phyloP scores from a whole-genome alignment of 1,140 invertebrate species.

The Formica exsecta region DNA sequence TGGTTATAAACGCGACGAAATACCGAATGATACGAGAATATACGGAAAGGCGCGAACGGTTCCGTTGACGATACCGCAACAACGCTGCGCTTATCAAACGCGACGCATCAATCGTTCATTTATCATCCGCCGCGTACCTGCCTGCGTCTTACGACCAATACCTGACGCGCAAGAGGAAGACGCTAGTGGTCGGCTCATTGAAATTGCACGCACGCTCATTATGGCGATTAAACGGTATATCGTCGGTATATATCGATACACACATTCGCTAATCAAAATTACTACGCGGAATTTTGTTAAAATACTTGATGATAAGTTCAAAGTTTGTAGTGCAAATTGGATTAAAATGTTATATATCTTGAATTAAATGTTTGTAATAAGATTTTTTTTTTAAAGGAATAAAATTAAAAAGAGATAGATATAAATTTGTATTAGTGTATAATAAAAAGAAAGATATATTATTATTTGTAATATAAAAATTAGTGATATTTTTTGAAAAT shows the following conservation, averaged over 20 bases:
- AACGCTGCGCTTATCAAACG: conserved; percentile 17
- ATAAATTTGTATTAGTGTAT: neutral
- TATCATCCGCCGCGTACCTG: neutral
- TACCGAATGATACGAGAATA: neutral
- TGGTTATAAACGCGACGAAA: neutral
- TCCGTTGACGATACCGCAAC: neutral
- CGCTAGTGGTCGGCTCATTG: neutral
- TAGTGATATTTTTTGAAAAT: neutral
- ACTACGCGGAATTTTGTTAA: no score
- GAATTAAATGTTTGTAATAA: neutral
- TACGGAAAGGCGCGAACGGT: neutral
- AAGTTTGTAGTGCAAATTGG: neutral
- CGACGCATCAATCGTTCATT: neutral
- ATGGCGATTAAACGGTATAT: neutral
- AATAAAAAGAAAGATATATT: neutral
- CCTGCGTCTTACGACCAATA: neutral
- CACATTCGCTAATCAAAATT: neutral
- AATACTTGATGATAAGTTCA: neutral
- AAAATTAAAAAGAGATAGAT: neutral
- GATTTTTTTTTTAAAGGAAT: neutral
- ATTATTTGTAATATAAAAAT: neutral
- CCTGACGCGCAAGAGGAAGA: neutral
- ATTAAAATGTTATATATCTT: neutral
- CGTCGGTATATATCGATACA: neutral
- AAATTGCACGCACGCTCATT: neutral